phyloP scores from a whole-genome alignment of 2,797 vertebrate species.

The Pachyuromys duprasi region DNA sequence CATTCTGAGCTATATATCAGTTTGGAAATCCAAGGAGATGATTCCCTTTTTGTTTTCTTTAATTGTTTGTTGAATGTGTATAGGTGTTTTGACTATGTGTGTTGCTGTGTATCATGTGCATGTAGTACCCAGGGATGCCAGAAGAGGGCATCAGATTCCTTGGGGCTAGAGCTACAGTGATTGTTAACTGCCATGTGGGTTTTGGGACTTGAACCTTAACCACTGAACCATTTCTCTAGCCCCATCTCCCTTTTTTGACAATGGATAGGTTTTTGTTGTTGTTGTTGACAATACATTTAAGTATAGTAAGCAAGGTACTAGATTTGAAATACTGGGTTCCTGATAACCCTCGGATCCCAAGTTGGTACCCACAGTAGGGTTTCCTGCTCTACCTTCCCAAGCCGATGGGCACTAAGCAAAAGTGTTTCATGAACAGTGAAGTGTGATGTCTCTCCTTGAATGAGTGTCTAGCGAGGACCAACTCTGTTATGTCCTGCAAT shows the following conservation, averaged over 20 bases:
- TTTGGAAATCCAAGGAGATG: not conserved
- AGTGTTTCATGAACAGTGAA: not conserved
- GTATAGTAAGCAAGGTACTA: not conserved
- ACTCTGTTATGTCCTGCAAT: not conserved
- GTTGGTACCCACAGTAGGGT: rapidly evolving
- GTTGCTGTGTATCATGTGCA: not conserved
- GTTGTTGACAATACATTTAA: not conserved
- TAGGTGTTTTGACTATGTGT: not conserved
- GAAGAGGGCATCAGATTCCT: not conserved
- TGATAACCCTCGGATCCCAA: not conserved
- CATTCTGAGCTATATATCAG: too few relatives aligned
- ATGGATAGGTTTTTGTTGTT: not conserved
- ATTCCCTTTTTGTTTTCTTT: not conserved
- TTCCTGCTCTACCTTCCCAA: not conserved
- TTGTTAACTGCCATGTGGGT: not conserved
- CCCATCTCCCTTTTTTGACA: not conserved
- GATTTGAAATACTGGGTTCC: not conserved
- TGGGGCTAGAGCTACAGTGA: not conserved
- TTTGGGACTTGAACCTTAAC: not conserved
- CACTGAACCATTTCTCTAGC: not conserved
- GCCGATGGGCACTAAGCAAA: not conserved
- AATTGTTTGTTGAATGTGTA: not conserved
- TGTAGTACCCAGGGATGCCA: not conserved
- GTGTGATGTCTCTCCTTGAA: not conserved
- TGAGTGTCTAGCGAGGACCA: rapidly evolving